A percentile compares a stretch with the other conserved stretches of the same genome.
Conservation (phyloP, 92 coral and sea anemone species). For the Porites divaricata region DNA sequence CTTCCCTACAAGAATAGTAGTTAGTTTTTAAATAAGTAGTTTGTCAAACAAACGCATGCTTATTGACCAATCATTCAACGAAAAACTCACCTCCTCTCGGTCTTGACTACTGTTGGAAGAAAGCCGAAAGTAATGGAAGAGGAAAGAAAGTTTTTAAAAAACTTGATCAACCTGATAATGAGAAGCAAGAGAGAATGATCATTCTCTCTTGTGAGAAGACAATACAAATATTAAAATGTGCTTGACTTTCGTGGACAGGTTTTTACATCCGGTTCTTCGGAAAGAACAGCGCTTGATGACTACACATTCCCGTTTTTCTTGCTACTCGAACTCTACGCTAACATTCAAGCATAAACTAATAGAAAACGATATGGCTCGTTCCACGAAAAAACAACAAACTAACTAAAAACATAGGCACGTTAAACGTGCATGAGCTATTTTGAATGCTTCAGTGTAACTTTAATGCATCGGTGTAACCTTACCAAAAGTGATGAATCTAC, state of each 20-base stretch:
- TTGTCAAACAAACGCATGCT: too few relatives aligned
- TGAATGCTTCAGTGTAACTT: too few relatives aligned
- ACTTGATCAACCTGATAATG: not conserved
- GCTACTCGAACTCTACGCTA: not conserved
- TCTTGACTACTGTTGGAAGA: not conserved
- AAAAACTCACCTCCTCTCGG: not conserved
- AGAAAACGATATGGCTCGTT: not conserved
- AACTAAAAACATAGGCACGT: too few relatives aligned
- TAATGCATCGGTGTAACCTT: too few relatives aligned
- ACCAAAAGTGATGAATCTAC: too few relatives aligned
- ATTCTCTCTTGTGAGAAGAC: too few relatives aligned
- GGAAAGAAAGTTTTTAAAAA: not conserved
- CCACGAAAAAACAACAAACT: not conserved
- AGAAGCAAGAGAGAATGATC: too few relatives aligned
- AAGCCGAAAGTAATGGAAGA: not conserved
- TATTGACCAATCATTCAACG: not conserved
- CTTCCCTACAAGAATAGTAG: too few relatives aligned
- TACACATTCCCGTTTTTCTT: not conserved
- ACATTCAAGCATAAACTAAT: not conserved
- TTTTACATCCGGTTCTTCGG: not conserved
- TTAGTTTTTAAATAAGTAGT: too few relatives aligned
- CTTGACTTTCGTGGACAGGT: not conserved
- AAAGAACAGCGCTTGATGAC: not conserved
- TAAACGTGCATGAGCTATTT: too few relatives aligned
- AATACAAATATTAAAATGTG: not conserved